A percentile compares a stretch with the other conserved stretches of the same genome.
phyloP scores from a whole-genome alignment of 2,113 vertebrate genomes.

The Climacteris rufus region DNA sequence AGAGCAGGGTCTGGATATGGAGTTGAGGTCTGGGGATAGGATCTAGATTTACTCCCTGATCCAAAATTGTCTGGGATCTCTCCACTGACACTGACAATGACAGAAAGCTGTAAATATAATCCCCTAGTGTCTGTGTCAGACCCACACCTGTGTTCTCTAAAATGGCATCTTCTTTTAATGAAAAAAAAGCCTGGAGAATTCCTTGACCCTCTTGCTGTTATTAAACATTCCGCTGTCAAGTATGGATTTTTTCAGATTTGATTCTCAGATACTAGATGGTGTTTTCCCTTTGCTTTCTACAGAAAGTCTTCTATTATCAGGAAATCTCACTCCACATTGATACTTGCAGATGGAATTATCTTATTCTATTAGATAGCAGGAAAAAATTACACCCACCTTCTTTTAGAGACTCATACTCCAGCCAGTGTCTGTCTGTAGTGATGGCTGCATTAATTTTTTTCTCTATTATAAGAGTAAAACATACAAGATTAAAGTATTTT shows the following conservation, averaged over 20 bases:
- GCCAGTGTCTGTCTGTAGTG: background rate
- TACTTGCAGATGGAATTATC: background rate
- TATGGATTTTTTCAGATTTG: background rate
- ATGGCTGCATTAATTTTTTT: background rate
- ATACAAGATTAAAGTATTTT: background rate
- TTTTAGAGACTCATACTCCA: background rate
- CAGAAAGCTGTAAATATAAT: background rate
- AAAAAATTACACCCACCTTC: background rate
- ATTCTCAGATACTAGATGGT: background rate
- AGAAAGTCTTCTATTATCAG: background rate
- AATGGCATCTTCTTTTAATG: background rate
- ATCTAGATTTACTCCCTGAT: background rate
- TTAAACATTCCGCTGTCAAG: background rate
- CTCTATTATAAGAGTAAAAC: background rate
- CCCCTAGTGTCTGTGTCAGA: background rate
- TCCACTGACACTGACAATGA: background rate
- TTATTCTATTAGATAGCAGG: background rate
- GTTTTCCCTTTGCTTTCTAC: background rate
- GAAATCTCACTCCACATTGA: background rate
- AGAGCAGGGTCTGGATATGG: accelerated
- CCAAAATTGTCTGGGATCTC: background rate
- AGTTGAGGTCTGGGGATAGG: background rate
- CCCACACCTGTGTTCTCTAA: background rate
- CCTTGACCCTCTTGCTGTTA: accelerated
- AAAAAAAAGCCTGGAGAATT: background rate